phyloP scores from a whole-genome alignment of 2,888 invertebrate species.

The Germaria angustata region DNA sequence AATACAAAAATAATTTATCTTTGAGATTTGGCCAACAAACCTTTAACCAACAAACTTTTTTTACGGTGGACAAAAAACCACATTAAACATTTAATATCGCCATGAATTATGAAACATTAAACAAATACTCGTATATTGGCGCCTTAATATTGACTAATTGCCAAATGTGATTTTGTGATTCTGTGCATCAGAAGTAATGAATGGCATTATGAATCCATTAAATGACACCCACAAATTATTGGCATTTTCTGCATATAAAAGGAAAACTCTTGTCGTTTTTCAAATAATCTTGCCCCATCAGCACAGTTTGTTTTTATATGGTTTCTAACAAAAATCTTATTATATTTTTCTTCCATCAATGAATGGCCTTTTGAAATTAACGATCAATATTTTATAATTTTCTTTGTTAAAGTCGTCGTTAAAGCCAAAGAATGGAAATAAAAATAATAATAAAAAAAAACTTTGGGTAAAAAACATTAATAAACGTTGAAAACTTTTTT shows the following conservation, averaged over 20 bases:
- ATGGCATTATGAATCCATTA: background rate
- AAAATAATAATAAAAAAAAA: no score
- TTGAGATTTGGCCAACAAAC: no score
- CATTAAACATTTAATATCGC: background rate
- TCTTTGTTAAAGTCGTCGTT: conserved; percentile 20
- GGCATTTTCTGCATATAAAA: no score
- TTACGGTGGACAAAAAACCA: no score
- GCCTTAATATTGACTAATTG: background rate
- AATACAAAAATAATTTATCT: no score
- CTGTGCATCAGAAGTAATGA: no score
- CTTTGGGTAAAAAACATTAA: conserved; percentile 8
- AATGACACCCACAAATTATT: conserved; percentile 13
- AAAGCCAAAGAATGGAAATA: background rate
- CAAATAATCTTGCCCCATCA: conserved; percentile 1
- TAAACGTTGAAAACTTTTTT: background rate
- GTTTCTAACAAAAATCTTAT: conserved; percentile 1
- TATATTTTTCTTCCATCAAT: background rate
- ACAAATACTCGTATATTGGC: background rate
- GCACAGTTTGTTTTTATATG: conserved; percentile 7
- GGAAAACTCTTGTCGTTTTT: background rate
- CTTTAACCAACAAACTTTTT: no score
- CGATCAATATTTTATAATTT: conserved; percentile 31
- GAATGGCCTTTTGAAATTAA: conserved; percentile 29
- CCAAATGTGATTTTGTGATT: conserved; percentile 15
- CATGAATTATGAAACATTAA: conserved; percentile 4